phyloP scores from a whole-genome alignment of 23 tunicate species.

The Styela plicata region DNA sequence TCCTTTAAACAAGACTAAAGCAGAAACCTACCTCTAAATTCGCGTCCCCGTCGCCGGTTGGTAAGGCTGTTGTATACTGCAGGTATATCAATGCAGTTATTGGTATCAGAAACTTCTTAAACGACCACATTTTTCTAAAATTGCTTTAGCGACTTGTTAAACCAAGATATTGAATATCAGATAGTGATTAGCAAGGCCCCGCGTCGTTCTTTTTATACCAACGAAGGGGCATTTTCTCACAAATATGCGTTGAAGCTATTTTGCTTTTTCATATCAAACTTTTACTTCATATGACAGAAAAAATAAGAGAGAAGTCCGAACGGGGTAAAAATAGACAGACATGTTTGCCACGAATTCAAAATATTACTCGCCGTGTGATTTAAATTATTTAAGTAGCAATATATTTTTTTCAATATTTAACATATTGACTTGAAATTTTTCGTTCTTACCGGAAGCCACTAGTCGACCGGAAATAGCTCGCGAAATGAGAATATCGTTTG shows the following conservation, averaged over 20 bases:
- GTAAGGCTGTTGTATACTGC: background rate
- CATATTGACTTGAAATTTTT: background rate
- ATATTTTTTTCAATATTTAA: too few relatives aligned
- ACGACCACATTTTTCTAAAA: background rate
- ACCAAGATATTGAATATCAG: background rate
- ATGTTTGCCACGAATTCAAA: too few relatives aligned
- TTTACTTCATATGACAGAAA: background rate
- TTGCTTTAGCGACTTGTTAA: background rate
- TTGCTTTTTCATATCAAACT: background rate
- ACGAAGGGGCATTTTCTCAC: background rate
- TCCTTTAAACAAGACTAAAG: too few relatives aligned
- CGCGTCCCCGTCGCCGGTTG: too few relatives aligned
- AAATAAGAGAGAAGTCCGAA: background rate
- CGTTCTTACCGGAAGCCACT: background rate
- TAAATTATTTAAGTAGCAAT: background rate
- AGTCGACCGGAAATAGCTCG: background rate
- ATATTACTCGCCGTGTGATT: background rate
- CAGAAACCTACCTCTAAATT: too few relatives aligned
- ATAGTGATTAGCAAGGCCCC: background rate
- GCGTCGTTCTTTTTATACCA: background rate
- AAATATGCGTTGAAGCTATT: background rate
- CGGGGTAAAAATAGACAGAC: background rate
- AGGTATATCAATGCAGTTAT: background rate
- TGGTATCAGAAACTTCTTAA: background rate
- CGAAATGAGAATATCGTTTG: background rate